Evolutionary conservation across 2,888 invertebrate genomes (phyloP).

Genomic region (Dolichopus griseipennis): DNA sequence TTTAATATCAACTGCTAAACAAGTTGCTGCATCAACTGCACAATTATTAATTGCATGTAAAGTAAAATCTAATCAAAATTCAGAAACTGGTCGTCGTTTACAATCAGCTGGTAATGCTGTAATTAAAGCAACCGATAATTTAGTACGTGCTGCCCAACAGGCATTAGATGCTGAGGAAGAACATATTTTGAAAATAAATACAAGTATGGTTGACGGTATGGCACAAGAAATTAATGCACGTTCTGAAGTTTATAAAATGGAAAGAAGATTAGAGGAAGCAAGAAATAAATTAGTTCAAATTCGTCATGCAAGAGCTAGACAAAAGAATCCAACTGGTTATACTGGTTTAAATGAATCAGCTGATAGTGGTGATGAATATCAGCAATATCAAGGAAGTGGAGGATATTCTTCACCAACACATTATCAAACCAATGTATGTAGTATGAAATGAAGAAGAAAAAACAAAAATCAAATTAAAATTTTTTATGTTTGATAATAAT

Average conservation of each 20-base stretch:
- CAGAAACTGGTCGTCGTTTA: slow-evolving; percentile 83
- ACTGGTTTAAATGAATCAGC: slow-evolving; percentile 31
- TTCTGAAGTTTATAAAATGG: slow-evolving; percentile 86
- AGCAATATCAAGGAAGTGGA: slow-evolving; percentile 17
- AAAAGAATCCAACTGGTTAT: slow-evolving; percentile 50
- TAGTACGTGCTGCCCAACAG: slow-evolving; percentile 89
- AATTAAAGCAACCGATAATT: slow-evolving; percentile 93
- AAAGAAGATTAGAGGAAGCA: slow-evolving; percentile 88
- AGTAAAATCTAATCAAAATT: slow-evolving; percentile 95
- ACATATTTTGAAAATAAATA: slow-evolving; percentile 78
- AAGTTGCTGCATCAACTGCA: slow-evolving; percentile 95
- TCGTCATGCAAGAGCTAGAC: slow-evolving; percentile 84
- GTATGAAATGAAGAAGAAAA: slow-evolving; percentile 1
- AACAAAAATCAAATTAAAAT: background rate
- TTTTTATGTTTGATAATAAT: background rate
- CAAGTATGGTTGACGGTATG: slow-evolving; percentile 92
- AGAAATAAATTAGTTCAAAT: slow-evolving; percentile 82
- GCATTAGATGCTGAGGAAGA: slow-evolving; percentile 89
- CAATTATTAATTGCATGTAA: slow-evolving; percentile 96
- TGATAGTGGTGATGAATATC: slow-evolving; percentile 56
- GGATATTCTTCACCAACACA: slow-evolving; percentile 27
- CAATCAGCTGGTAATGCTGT: slow-evolving; percentile 94
- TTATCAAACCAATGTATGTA: slow-evolving; percentile 12
- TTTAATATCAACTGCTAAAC: slow-evolving; percentile 90
- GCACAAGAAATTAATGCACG: slow-evolving; percentile 91